A percentile compares a stretch with the other conserved stretches of the same genome.
Conservation (phyloP, 1,140 invertebrate genomes). For the Potamilus streckersoni region DNA sequence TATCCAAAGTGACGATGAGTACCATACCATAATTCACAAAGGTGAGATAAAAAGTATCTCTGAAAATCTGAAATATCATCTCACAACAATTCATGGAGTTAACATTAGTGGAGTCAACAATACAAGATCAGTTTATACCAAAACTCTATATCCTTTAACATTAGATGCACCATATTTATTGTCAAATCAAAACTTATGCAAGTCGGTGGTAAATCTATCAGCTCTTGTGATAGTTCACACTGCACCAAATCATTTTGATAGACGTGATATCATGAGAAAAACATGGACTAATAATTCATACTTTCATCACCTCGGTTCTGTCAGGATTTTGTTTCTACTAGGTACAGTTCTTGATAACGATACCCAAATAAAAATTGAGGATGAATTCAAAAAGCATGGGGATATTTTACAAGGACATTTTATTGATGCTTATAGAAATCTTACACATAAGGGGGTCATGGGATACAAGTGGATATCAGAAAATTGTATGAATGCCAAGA, state of each 20-base stretch:
- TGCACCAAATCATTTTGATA: conserved; percentile 28
- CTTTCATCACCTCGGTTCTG: conserved; percentile 12
- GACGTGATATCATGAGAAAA: conserved; percentile 38
- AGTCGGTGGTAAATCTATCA: background rate
- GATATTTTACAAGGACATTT: conserved; percentile 54
- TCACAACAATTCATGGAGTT: no score
- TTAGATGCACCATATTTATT: background rate
- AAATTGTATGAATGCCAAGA: conserved; percentile 75
- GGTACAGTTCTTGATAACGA: conserved; percentile 71
- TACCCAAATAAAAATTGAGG: conserved; percentile 11
- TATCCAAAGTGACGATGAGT: no score
- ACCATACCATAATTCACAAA: no score
- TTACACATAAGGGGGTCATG: conserved; percentile 77
- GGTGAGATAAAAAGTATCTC: no score
- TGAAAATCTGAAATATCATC: no score
- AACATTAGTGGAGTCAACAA: no score
- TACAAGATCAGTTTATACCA: no score
- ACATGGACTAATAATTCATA: conserved; percentile 48
- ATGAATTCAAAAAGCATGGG: conserved; percentile 23
- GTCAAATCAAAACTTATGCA: conserved; percentile 1
- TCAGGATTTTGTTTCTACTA: conserved; percentile 75
- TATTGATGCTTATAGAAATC: conserved; percentile 45
- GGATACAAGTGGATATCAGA: conserved; percentile 81
- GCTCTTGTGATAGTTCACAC: conserved; percentile 43
- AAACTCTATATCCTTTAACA: conserved; percentile 32